Evolutionary conservation across 2,797 vertebrate species (phyloP), one percentile per base, ranked within the genome.

Genomic region (Pangasius larnaudii): DNA sequence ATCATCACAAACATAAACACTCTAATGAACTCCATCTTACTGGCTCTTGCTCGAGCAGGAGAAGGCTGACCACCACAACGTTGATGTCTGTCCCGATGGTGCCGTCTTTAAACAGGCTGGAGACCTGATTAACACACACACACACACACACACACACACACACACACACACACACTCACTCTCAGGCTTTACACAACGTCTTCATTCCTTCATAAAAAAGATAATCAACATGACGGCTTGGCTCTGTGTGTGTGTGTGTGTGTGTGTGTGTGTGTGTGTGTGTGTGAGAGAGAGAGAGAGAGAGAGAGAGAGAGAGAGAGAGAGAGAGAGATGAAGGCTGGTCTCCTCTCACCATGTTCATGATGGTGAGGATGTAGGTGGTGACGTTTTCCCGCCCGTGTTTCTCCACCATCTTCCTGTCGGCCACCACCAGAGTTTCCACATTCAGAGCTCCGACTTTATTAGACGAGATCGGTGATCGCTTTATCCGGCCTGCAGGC

Each of bases 71-170:
- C 88, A 99, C 96, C 2, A 99, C 95, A 36, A 99, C 97, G 92
- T 98, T 99, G 91, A 99, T 99, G 90, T 99, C 98, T 0, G 96
- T 97, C 92, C 98, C 98, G 89, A 99, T 99, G 79, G 98, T 99
- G 89, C 98, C 98, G 87, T 99, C 98, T 94, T 99, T 99, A 92
- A 99, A 99, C 4, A 99, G 96, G 92, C 98, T 99, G 88, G 98
- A 99, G 74, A 99, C 98, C 98, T 99, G 92, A 58, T 7, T 82
- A 83, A 24, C 27, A 58, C 16, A 83, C 42, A 49, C 6, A 51
- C 74, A 85, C 18, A 79, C 83, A 56, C 74, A 78, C 74, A 85
- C 58, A 83, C 69, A 80, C 65, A 72, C 78, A 87, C 77, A 71
- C 33, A 69, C 30, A 53, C 74, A 69, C 19, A 51, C 72, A 69